Base-by-base conservation (phyloP, 64 coral and sea anemone species). In the Anthopleura sola region DNA sequence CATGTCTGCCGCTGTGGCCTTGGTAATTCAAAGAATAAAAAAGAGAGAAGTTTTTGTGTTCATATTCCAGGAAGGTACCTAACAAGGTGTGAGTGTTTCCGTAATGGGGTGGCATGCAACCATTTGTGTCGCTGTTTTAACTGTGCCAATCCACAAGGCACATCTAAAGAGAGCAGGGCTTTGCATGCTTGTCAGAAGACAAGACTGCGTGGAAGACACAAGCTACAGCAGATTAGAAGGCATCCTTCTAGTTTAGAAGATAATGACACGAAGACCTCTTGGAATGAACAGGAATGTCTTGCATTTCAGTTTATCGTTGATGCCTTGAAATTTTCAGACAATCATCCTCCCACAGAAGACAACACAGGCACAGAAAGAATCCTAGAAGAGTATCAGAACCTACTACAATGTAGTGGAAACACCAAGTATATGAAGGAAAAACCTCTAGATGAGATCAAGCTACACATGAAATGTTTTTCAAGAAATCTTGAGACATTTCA, bases 121-220 rank as follows among this genome's bases (percentile, higher is more conserved):
- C 84, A 91, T 74, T 38, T 84, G 21, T 91, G 89, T 44, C 89
- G 89, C 32, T 91, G 89, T 51, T 85, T 69, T 69, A 84, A 86
- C 44, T 91, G 89, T 37, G 77, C 79, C 29, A 91, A 91, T 82
- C 89, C 89, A 23, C 77, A 91, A 78, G 89, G 89, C n/a, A 91
- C 89, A 13, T 84, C 89, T 68, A 46, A 79, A 20, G 89, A 84
- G 50, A 85, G 83, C 75, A 86, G 34, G 24, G 89, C 84, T 26
- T 75, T 32, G 16, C 76, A 91, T 37, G 56, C 76, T 49, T 60
- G 68, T 37, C 89, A 85, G 6, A 84, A 91, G 56, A 78, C 78
- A 12, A 81, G 89, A 18, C 77, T 86, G n/a, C 55, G 89, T 49
- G 51, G 84, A 50, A 86, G 78, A 71, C 89, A 91, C 89, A 91